Conservation (phyloP, 2,113 vertebrate genomes). For the Ibidorhyncha struthersii region DNA sequence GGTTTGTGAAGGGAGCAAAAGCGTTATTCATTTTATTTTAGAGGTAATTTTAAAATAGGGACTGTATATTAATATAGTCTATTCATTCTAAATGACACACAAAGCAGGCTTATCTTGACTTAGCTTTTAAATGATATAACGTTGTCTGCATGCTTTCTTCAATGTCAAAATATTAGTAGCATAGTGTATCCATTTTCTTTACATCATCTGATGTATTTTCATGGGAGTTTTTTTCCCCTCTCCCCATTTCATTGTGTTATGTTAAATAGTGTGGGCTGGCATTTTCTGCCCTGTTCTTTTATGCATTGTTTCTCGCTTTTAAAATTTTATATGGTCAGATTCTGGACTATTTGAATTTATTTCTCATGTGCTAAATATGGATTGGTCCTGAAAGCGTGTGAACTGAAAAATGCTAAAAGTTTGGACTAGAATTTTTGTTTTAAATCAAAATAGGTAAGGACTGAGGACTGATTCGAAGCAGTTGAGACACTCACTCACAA, state of each 20-base stretch:
- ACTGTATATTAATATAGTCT: neutral
- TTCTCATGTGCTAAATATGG: neutral
- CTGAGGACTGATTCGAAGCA: neutral
- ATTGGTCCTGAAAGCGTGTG: neutral
- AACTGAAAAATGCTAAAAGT: neutral
- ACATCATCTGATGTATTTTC: neutral
- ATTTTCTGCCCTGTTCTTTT: neutral
- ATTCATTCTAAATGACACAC: slow-evolving; percentile 24
- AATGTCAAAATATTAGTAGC: neutral
- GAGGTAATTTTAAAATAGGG: slow-evolving; percentile 21
- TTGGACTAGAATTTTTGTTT: neutral
- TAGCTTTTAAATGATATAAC: neutral
- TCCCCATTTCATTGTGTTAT: neutral
- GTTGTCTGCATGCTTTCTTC: neutral
- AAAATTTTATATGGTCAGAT: neutral
- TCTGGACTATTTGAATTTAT: neutral
- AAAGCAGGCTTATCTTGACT: slow-evolving; percentile 36
- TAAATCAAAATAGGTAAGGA: neutral
- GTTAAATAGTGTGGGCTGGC: neutral
- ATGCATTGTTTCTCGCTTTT: neutral
- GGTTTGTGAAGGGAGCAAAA: neutral
- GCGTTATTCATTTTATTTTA: slow-evolving; percentile 39
- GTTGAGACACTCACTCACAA: neutral
- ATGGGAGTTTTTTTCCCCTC: rapidly evolving
- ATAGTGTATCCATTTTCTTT: neutral